Conservation (phyloP, 2,797 vertebrate species). For the Neomorphus geoffroyi region DNA sequence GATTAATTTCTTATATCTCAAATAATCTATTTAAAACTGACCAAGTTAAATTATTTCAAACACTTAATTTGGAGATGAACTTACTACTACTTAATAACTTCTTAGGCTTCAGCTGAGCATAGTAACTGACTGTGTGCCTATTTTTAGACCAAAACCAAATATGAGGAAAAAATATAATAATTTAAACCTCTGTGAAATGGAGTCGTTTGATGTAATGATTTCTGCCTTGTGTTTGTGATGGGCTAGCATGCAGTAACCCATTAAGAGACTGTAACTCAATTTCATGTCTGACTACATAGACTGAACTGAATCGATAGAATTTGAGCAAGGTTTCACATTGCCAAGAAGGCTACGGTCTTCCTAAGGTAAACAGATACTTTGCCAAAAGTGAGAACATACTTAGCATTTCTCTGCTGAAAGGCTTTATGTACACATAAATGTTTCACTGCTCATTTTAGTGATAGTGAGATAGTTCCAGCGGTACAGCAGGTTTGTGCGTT, state of each 20-base stretch:
- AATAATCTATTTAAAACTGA: not conserved
- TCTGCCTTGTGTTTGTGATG: slow-evolving; percentile 1
- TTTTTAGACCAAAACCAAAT: not conserved
- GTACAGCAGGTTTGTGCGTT: not conserved
- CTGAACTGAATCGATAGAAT: slow-evolving; percentile 6
- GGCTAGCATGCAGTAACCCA: not conserved
- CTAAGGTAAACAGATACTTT: not conserved
- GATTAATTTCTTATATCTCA: not conserved
- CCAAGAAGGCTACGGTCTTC: not conserved
- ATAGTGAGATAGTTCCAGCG: not conserved
- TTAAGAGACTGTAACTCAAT: slow-evolving; percentile 27
- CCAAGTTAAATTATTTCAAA: not conserved
- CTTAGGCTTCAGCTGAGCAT: not conserved
- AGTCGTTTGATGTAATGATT: slow-evolving; percentile 12
- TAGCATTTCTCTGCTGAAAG: not conserved
- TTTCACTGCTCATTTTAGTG: not conserved
- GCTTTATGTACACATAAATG: not conserved
- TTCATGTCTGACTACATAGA: slow-evolving; percentile 32
- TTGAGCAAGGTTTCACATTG: not conserved
- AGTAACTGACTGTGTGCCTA: not conserved
- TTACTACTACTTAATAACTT: not conserved
- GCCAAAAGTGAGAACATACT: not conserved
- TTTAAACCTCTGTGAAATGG: not conserved
- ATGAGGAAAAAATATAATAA: not conserved
- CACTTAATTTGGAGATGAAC: not conserved